phyloP scores from a whole-genome alignment of 2,888 invertebrate species.

The Cryptus viduatorius region DNA sequence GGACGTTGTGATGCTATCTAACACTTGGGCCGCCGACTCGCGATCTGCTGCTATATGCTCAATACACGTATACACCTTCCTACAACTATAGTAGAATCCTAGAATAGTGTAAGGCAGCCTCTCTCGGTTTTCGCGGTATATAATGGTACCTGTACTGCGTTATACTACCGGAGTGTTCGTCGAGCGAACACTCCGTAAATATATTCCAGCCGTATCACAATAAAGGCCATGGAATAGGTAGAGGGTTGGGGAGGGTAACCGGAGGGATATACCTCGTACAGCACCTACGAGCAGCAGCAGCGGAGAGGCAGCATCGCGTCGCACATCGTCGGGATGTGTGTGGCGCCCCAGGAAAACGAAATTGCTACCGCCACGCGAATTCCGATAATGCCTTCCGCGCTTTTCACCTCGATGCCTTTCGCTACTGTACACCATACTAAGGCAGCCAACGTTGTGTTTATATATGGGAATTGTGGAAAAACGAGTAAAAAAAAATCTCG shows the following conservation, averaged over 20 bases:
- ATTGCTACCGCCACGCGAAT: conserved; percentile 74
- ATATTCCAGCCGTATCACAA: conserved; percentile 74
- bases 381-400: conserved; percentile 74
- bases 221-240: conserved; percentile 67
- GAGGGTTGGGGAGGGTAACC: neutral
- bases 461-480: conserved; percentile 36
- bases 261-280: conserved; percentile 2
- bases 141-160: conserved; percentile 28
- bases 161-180: conserved; percentile 24
- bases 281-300: conserved; percentile 24
- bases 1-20: conserved; percentile 72
- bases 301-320: conserved; percentile 25
- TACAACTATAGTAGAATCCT: conserved; percentile 32
- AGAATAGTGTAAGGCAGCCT: conserved; percentile 36
- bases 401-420: conserved; percentile 66
- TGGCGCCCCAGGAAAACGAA: conserved; percentile 68
- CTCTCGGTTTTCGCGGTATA: conserved; percentile 9
- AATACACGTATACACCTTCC: neutral
- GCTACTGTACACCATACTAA: conserved; percentile 11
- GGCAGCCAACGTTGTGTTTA: conserved; percentile 26
- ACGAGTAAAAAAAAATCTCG: neutral
- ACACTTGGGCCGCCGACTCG: conserved; percentile 63
- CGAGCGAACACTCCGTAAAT: conserved; percentile 73
- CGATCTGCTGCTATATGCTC: conserved; percentile 42
- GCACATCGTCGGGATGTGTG: conserved; percentile 30